Percentiles rank a stretch among this genome's conserved stretches.
Conservation (phyloP, 1,140 invertebrate species). For the Rhopalosiphum maidis region DNA sequence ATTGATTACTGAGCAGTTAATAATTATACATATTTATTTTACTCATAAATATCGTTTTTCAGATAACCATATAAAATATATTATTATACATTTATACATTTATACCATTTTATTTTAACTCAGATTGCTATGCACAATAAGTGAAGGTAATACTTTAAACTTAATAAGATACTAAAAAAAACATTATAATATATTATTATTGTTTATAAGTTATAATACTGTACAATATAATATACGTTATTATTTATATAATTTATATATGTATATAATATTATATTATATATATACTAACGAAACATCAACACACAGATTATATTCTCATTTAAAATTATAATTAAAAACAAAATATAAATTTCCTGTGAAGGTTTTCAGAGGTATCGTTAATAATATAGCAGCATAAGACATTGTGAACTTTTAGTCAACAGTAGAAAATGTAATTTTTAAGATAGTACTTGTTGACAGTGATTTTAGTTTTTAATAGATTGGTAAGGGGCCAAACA, state of each 20-base stretch:
- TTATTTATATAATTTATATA: background rate
- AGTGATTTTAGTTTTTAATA: background rate
- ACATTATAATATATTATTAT: background rate
- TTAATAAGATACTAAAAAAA: background rate
- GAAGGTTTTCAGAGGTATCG: background rate
- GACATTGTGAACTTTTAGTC: background rate
- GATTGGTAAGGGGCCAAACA: background rate
- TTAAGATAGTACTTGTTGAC: background rate
- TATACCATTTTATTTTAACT: background rate
- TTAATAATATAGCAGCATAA: background rate
- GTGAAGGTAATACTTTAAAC: background rate
- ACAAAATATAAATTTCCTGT: background rate
- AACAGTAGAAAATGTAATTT: background rate
- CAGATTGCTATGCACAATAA: background rate
- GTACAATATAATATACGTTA: background rate
- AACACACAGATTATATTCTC: background rate
- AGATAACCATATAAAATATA: background rate
- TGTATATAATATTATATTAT: background rate
- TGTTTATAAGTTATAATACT: background rate
- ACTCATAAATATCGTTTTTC: background rate
- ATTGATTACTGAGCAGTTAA: background rate
- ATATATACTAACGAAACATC: background rate
- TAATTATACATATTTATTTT: background rate
- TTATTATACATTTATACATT: background rate
- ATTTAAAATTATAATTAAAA: constrained; percentile 36